Evolutionary conservation across 2,888 invertebrate genomes (phyloP).

Genomic region (Aricia artaxerxes): DNA sequence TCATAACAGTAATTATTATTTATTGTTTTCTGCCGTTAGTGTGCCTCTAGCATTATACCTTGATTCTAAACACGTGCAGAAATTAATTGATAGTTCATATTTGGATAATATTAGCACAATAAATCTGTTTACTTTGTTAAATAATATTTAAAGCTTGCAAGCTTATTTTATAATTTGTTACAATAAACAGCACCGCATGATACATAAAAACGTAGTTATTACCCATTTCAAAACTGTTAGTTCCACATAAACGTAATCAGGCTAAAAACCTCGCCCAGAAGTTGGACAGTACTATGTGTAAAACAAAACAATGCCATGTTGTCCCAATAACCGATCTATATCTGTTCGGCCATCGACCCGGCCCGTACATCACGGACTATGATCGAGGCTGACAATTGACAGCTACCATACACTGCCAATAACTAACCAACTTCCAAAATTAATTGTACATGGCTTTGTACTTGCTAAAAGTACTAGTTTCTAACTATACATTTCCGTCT

Average conservation of each 20-base stretch:
- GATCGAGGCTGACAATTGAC: constrained; percentile 22
- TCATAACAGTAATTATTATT: too few relatives aligned
- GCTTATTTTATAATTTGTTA: too few relatives aligned
- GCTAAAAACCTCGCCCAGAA: neutral
- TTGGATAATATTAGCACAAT: too few relatives aligned
- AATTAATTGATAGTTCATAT: too few relatives aligned
- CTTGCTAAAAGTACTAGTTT: neutral
- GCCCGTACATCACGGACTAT: neutral
- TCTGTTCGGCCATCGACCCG: constrained; percentile 15
- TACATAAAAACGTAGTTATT: too few relatives aligned
- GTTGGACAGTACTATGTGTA: neutral
- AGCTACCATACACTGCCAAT: constrained; percentile 3
- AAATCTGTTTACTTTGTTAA: too few relatives aligned
- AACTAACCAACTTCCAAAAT: neutral
- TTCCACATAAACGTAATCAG: neutral
- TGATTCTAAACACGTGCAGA: too few relatives aligned
- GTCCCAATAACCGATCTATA: constrained; percentile 26
- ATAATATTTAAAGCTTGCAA: too few relatives aligned
- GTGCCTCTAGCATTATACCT: too few relatives aligned
- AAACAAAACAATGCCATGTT: constrained; percentile 26
- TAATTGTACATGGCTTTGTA: neutral
- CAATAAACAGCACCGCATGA: too few relatives aligned
- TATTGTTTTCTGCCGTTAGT: too few relatives aligned
- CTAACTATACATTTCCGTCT: neutral
- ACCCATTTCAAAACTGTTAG: too few relatives aligned